Evolutionary conservation across 2,888 invertebrate species (phyloP).

Genomic region (Melinaea menophilus): DNA sequence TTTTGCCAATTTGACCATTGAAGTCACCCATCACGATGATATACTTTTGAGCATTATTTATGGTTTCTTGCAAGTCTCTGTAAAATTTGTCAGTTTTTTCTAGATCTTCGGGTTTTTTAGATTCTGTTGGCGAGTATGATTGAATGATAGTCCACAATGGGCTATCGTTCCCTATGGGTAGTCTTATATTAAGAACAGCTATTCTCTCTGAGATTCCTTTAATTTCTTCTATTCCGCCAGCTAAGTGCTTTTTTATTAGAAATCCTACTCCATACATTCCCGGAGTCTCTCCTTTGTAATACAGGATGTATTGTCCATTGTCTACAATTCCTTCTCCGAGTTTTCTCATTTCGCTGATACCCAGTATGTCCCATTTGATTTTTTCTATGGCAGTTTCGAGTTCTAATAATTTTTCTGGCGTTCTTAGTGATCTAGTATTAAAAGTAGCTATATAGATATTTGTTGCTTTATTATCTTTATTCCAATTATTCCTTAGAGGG

Average conservation of each 20-base stretch:
- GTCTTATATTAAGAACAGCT: slow-evolving; percentile 26
- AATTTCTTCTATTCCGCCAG: slow-evolving; percentile 26
- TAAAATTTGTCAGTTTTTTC: neutral
- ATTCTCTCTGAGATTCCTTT: slow-evolving; percentile 33
- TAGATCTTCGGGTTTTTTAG: slow-evolving; percentile 23
- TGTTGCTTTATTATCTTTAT: too few relatives aligned
- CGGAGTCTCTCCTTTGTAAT: slow-evolving; percentile 16
- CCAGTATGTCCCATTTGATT: slow-evolving; percentile 27
- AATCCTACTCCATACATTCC: slow-evolving; percentile 18
- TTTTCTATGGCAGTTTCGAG: slow-evolving; percentile 24
- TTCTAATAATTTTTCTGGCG: slow-evolving; percentile 22
- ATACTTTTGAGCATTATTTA: slow-evolving; percentile 19
- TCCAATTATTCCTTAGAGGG: too few relatives aligned
- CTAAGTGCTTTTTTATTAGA: slow-evolving; percentile 18
- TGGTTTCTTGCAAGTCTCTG: slow-evolving; percentile 16
- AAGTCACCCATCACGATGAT: slow-evolving; percentile 27
- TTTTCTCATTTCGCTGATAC: slow-evolving; percentile 26
- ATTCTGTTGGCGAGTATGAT: slow-evolving; percentile 31
- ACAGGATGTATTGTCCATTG: slow-evolving; percentile 11
- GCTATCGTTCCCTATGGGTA: slow-evolving; percentile 7
- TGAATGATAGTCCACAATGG: slow-evolving; percentile 30
- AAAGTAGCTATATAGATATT: slow-evolving; percentile 6
- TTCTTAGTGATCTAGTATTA: slow-evolving; percentile 28
- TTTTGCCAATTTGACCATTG: too few relatives aligned
- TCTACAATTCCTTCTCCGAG: slow-evolving; percentile 17